phyloP scores from a whole-genome alignment of 1,140 invertebrate species.

The Dendrolimus punctatus region DNA sequence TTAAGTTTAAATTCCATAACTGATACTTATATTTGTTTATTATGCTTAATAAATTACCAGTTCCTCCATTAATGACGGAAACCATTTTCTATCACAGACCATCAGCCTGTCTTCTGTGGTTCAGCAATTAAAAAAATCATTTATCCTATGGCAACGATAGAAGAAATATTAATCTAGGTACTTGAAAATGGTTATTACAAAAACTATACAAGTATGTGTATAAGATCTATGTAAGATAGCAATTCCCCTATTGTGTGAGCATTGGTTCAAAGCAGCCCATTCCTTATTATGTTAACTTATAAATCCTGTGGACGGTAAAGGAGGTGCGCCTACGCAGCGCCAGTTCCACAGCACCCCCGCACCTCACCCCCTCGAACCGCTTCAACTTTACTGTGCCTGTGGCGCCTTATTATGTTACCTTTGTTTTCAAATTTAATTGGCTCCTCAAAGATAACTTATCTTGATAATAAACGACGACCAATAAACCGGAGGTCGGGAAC shows the following conservation, averaged over 20 bases:
- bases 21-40: no score
- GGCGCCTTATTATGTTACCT: conserved; percentile 70
- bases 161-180: no score
- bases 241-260: neutral
- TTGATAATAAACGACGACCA: conserved; percentile 69
- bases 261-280: conserved; percentile 20
- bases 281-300: conserved; percentile 32
- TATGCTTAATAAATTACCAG: no score
- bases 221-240: neutral
- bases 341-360: conserved; percentile 30
- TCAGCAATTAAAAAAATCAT: no score
- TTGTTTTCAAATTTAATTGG: conserved; percentile 72
- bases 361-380: conserved; percentile 7
- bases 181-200: no score
- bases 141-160: no score
- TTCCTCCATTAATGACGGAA: no score
- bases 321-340: conserved; percentile 50
- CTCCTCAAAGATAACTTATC: conserved; percentile 66
- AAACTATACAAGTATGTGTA: conserved; percentile 2
- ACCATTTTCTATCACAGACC: no score
- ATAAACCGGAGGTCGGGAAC: conserved; percentile 61
- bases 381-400: conserved; percentile 27
- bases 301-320: conserved; percentile 53
- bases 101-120: no score
- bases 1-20: no score